A percentile compares a stretch with the other conserved stretches of the same genome.
These are phyloP conservation scores for Apodemia zela DNA, from an alignment of 2,888 invertebrate species.

Conservation along the genomic window DNA sequence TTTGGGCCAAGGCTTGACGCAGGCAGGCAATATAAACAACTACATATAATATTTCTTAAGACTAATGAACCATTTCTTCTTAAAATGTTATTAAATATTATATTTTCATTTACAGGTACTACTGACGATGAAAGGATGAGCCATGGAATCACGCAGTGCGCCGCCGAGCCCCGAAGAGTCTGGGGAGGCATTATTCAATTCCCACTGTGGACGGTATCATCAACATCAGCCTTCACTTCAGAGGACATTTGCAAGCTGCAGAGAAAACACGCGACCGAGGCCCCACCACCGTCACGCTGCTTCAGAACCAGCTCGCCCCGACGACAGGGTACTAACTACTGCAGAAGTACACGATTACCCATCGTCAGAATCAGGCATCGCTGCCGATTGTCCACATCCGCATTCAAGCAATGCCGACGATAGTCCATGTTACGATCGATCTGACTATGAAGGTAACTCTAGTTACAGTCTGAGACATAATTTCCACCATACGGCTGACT, in stretches of 20 bases:
- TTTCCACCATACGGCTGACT: constrained; percentile 65
- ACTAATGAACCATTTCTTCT: too few species aligned
- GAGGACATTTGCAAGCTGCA: constrained; percentile 69
- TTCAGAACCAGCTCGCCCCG: constrained; percentile 70
- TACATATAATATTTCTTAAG: too few species aligned
- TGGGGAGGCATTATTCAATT: constrained; percentile 85
- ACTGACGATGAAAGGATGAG: constrained; percentile 72
- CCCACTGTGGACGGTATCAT: constrained; percentile 86
- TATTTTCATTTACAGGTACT: constrained; percentile 50
- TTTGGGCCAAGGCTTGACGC: too few species aligned
- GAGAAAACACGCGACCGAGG: constrained; percentile 61
- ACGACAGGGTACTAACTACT: constrained; percentile 70
- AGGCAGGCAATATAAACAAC: too few species aligned
- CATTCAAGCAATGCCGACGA: constrained; percentile 71
- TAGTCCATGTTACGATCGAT: constrained; percentile 69
- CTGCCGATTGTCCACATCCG: constrained; percentile 73
- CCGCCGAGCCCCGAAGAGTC: constrained; percentile 80
- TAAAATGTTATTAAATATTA: constrained; percentile 20
- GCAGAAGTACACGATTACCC: constrained; percentile 77
- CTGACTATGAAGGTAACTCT: constrained; percentile 69
- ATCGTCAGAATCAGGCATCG: constrained; percentile 77
- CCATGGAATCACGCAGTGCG: constrained; percentile 80
- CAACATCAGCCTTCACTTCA: constrained; percentile 74
- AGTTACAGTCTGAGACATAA: constrained; percentile 66
- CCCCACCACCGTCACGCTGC: constrained; percentile 67